Evolutionary conservation across 2,888 invertebrate species (phyloP).

Genomic region (Caenorhabditis doughertyi): DNA sequence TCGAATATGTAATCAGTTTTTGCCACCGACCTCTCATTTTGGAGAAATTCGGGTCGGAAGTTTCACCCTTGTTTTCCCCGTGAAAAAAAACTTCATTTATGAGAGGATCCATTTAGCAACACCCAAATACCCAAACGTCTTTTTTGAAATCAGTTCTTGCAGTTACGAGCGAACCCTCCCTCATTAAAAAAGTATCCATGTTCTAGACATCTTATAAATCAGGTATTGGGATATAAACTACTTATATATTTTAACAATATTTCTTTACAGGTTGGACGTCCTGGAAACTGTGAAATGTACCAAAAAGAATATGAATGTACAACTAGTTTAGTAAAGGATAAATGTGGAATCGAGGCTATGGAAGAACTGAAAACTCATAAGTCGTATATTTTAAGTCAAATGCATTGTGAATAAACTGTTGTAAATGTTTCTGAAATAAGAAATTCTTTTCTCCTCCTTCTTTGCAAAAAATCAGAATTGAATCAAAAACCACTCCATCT

Average conservation of each 20-base stretch:
- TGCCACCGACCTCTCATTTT: no score
- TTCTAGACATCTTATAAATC: no score
- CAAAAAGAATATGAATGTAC: constrained; percentile 38
- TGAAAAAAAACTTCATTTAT: no score
- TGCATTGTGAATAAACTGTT: constrained; percentile 29
- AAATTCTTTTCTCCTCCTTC: not conserved
- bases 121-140: no score
- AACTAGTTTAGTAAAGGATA: not conserved
- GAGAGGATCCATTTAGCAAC: no score
- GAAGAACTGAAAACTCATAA: constrained; percentile 39
- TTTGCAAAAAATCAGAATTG: not conserved
- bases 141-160: no score
- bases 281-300: constrained; percentile 21
- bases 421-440: not conserved
- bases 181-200: not conserved
- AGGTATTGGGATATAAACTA: not conserved
- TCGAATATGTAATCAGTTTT: no score
- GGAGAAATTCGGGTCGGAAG: no score
- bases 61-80: no score
- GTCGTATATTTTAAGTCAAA: constrained; percentile 26
- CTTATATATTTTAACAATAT: not conserved
- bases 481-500: constrained; percentile 7
- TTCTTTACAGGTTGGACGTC: constrained; percentile 13
- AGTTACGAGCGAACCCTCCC: no score
- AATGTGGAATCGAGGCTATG: constrained; percentile 25